Evolutionary conservation across 2,113 vertebrate species (phyloP).

Genomic region (Rhinoptilus africanus): DNA sequence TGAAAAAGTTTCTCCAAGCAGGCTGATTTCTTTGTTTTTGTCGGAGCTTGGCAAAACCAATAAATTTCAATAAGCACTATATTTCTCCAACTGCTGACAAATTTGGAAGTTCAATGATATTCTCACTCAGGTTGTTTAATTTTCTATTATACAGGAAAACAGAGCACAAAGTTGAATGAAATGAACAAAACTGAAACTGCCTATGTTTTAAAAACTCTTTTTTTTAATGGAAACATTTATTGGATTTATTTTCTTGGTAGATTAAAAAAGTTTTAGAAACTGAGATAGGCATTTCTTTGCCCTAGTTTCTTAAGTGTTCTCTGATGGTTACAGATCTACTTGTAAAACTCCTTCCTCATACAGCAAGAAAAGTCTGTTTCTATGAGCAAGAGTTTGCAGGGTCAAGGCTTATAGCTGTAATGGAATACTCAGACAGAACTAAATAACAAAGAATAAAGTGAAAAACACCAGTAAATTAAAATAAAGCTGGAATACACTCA

Average conservation of each 20-base stretch:
- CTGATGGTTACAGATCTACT: slow-evolving; percentile 21
- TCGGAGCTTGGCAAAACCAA: not conserved
- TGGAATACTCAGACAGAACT: slow-evolving; percentile 33
- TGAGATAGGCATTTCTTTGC: slow-evolving; percentile 23
- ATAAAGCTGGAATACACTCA: slow-evolving; percentile 70
- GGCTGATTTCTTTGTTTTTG: not conserved
- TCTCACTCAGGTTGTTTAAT: not conserved
- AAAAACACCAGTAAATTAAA: slow-evolving; percentile 68
- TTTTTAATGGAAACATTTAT: slow-evolving; percentile 26
- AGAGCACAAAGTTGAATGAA: slow-evolving; percentile 47
- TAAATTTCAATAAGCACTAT: not conserved
- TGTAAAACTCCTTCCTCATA: not conserved
- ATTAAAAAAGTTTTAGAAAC: slow-evolving; percentile 60
- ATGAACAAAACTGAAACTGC: slow-evolving; percentile 22
- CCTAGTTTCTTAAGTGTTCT: slow-evolving; percentile 54
- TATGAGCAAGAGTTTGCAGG: not conserved
- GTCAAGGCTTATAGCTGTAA: slow-evolving; percentile 27
- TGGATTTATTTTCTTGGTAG: slow-evolving; percentile 35
- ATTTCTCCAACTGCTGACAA: not conserved
- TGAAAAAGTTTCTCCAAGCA: not conserved
- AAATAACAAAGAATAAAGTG: slow-evolving; percentile 51
- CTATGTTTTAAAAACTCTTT: not conserved
- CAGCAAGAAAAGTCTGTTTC: not conserved
- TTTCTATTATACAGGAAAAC: not conserved
- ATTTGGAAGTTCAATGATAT: not conserved